phyloP scores from a whole-genome alignment of 53 echinoderm and acorn worm genomes.

The Holothuria leucospilota region DNA sequence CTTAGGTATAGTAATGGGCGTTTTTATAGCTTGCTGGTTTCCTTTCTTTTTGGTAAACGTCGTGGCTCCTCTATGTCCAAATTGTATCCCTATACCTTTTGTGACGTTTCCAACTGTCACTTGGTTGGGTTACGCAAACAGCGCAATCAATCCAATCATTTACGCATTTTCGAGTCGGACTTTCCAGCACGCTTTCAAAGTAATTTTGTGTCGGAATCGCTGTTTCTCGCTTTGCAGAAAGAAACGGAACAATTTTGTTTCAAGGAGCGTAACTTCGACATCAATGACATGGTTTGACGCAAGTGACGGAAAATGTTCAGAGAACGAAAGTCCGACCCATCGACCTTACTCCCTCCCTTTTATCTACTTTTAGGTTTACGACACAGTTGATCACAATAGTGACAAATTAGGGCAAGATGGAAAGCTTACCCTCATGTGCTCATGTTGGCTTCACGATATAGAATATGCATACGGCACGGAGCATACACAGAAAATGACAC shows the following conservation, averaged over 20 bases:
- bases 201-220: constrained; percentile 70
- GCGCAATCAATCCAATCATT: constrained; percentile 90
- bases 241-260: not conserved
- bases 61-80: constrained; percentile 73
- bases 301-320: constrained; percentile 27
- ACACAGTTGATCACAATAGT: no score
- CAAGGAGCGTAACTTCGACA: constrained; percentile 9
- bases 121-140: constrained; percentile 92
- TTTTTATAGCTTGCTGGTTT: constrained; percentile 94
- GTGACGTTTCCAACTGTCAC: constrained; percentile 76
- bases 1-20: constrained; percentile 93
- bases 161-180: constrained; percentile 90
- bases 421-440: no score
- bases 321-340: constrained; percentile 35
- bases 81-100: constrained; percentile 62
- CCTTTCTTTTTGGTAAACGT: constrained; percentile 95
- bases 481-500: no score
- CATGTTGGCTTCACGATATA: no score
- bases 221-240: not conserved
- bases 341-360: constrained; percentile 16
- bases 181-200: constrained; percentile 86
- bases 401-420: no score
- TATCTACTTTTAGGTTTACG: constrained; percentile 7
- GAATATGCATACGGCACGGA: no score
- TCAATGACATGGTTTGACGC: constrained; percentile 48